phyloP scores from a whole-genome alignment of 1,140 invertebrate genomes.

The Antheraea pernyi region DNA sequence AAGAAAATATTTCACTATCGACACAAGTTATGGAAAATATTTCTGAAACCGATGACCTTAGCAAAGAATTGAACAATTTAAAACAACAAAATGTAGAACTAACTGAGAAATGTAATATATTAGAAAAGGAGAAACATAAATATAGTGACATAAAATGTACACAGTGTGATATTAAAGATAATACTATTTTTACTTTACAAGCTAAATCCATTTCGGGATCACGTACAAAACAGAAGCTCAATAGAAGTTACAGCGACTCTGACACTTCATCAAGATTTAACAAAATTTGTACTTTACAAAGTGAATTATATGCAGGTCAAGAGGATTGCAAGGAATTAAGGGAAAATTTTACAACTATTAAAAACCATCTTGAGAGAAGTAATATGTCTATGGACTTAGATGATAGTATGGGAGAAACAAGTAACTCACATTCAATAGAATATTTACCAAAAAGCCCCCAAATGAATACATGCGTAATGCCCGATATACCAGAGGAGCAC shows the following conservation, averaged over 20 bases:
- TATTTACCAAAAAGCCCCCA: constrained; percentile 21
- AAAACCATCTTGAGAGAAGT: constrained; percentile 61
- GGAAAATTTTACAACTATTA: constrained; percentile 65
- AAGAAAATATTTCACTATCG: constrained; percentile 64
- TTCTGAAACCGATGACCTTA: constrained; percentile 55
- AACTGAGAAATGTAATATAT: constrained; percentile 33
- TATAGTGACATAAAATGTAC: constrained; percentile 26
- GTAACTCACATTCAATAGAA: constrained; percentile 34
- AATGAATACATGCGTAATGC: constrained; percentile 31
- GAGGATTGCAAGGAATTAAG: constrained; percentile 68
- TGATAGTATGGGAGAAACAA: constrained; percentile 50
- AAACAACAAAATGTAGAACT: constrained; percentile 39
- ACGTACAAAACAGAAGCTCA: constrained; percentile 43
- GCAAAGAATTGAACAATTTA: constrained; percentile 46
- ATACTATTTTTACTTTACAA: constrained; percentile 37
- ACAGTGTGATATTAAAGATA: constrained; percentile 46
- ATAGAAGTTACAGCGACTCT: constrained; percentile 61
- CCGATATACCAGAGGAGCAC: constrained; percentile 41
- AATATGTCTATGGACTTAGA: constrained; percentile 63
- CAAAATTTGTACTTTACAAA: constrained; percentile 67
- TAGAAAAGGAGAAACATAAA: constrained; percentile 26
- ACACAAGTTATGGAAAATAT: constrained; percentile 65
- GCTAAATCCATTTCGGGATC: constrained; percentile 28
- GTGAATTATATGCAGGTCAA: constrained; percentile 61
- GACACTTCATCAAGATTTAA: constrained; percentile 61